Percentiles rank a stretch among this genome's conserved stretches.
Evolutionary conservation across 1,140 invertebrate species (phyloP).

Genomic region (Amyelois transitella): DNA sequence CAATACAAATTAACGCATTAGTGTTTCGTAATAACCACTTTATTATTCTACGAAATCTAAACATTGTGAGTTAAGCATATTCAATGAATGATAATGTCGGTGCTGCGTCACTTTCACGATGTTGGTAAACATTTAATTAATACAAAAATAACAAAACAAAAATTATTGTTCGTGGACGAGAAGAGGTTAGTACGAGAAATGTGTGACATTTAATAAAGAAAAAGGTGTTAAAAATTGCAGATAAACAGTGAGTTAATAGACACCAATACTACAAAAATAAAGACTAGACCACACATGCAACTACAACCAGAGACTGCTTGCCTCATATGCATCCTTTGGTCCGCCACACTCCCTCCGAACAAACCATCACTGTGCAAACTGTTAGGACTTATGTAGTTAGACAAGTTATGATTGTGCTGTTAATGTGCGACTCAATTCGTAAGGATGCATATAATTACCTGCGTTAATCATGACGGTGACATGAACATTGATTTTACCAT

Average conservation of each 20-base stretch:
- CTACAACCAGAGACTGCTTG: conserved; percentile 59
- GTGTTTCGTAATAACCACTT: background rate
- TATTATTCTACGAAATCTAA: background rate
- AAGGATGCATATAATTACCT: conserved; percentile 76
- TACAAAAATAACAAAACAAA: conserved; percentile 4
- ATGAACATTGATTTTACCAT: conserved; percentile 93
- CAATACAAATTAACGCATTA: conserved; percentile 22
- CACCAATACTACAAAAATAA: conserved; percentile 6
- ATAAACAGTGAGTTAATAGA: background rate
- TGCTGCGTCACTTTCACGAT: conserved; percentile 11
- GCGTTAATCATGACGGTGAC: conserved; percentile 85
- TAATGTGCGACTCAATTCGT: conserved; percentile 52
- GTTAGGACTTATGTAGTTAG: conserved; percentile 34
- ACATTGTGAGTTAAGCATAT: conserved; percentile 31
- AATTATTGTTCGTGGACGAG: background rate
- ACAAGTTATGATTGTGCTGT: conserved; percentile 47
- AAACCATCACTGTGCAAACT: conserved; percentile 55
- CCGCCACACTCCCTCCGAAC: conserved; percentile 41
- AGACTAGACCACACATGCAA: conserved; percentile 32
- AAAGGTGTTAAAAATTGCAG: background rate
- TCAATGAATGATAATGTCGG: conserved; percentile 18
- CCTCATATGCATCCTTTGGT: conserved; percentile 71
- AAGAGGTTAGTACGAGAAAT: conserved; percentile 1
- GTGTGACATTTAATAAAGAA: background rate
- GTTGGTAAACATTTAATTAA: background rate